Percentiles rank a stretch among this genome's conserved stretches.
These are phyloP conservation scores for Lithobates sylvaticus DNA, from an alignment of 2,797 vertebrate species.

Conservation along the genomic window DNA sequence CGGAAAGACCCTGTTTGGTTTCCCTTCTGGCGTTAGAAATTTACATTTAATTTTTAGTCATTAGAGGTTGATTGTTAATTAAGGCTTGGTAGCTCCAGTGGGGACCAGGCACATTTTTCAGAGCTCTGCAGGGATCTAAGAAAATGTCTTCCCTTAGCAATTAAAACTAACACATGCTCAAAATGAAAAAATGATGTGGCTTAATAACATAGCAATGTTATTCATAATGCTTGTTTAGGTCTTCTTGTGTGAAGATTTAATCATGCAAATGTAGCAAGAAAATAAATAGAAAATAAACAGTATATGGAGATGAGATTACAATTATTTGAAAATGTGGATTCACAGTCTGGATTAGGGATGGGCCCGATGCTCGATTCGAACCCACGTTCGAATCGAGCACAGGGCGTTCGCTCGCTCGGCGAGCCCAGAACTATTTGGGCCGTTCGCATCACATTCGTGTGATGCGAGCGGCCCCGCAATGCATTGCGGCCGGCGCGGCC, in stretches of 20 bases:
- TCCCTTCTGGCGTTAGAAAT: slow-evolving; percentile 39
- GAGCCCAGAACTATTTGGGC: no score
- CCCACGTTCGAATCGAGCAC: no score
- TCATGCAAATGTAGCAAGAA: neutral
- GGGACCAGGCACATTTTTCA: slow-evolving; percentile 28
- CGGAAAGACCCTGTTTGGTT: slow-evolving; percentile 23
- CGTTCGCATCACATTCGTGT: no score
- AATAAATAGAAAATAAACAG: neutral
- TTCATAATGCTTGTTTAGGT: no score
- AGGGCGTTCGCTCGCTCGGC: no score
- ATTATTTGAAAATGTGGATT: no score
- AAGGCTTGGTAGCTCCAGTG: slow-evolving; percentile 40
- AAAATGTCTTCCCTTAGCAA: slow-evolving; percentile 45
- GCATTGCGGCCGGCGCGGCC: no score
- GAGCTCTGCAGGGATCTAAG: slow-evolving; percentile 40
- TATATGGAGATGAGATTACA: neutral
- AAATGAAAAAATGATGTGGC: neutral
- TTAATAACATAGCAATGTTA: neutral
- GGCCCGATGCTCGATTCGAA: no score
- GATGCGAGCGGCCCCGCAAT: no score
- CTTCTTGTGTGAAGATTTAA: neutral
- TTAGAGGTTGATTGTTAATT: slow-evolving; percentile 57
- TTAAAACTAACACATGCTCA: slow-evolving; percentile 24
- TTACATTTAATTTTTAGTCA: slow-evolving; percentile 57
- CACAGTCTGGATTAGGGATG: no score